These are phyloP conservation scores for Boloria euphrosyne DNA, from an alignment of 2,888 invertebrate species.

Conservation along the genomic window DNA sequence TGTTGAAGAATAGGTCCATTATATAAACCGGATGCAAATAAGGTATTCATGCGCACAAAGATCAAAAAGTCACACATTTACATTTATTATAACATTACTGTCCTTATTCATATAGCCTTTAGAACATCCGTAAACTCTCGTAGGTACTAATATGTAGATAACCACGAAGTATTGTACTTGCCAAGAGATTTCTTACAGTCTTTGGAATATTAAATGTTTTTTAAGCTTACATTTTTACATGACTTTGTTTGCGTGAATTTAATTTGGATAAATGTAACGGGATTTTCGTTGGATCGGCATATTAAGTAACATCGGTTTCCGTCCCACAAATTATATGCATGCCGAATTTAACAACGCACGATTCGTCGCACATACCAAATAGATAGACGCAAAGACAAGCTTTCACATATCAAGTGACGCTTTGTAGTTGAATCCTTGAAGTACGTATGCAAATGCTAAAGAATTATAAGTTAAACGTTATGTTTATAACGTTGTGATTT, in stretches of 20 bases:
- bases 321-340: background rate
- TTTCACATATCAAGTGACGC: too few relatives aligned
- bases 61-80: slow-evolving; percentile 15
- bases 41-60: slow-evolving; percentile 8
- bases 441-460: background rate
- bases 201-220: slow-evolving; percentile 42
- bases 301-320: slow-evolving; percentile 7
- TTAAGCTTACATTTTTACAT: background rate
- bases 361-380: background rate
- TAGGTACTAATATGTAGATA: slow-evolving; percentile 8
- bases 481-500: slow-evolving; percentile 17
- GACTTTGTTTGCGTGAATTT: background rate
- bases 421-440: too few relatives aligned
- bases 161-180: slow-evolving; percentile 38
- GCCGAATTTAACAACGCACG: slow-evolving; percentile 3
- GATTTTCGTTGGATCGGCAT: slow-evolving; percentile 1
- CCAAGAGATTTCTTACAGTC: slow-evolving; percentile 43
- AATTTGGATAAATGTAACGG: slow-evolving; percentile 4
- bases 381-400: background rate
- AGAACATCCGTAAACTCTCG: slow-evolving; percentile 18
- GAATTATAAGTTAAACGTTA: slow-evolving; percentile 12
- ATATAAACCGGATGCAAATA: slow-evolving; percentile 32
- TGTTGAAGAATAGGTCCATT: slow-evolving; percentile 26
- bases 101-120: slow-evolving; percentile 21
- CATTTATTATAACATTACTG: slow-evolving; percentile 3